Evolutionary conservation across 1,140 invertebrate genomes (phyloP).

Genomic region (Zaprionus inermis): DNA sequence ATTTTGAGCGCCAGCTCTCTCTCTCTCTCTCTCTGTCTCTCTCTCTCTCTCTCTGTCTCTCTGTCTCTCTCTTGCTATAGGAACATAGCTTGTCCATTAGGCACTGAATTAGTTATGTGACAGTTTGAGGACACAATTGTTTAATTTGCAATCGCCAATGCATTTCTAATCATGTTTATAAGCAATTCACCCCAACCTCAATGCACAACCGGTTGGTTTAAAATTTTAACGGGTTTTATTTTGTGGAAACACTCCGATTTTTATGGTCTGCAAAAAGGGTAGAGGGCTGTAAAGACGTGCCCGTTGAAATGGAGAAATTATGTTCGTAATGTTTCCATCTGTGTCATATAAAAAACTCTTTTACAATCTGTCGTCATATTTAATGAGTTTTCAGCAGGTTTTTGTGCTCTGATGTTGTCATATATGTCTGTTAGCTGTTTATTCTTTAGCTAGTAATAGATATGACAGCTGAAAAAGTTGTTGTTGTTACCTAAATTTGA

Average conservation of each 20-base stretch:
- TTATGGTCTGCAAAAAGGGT: neutral
- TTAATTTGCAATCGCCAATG: constrained; percentile 7
- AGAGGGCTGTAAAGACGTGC: neutral
- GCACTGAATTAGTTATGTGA: constrained; percentile 12
- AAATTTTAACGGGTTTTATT: neutral
- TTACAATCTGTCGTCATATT: constrained; percentile 6
- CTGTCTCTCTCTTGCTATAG: too few species aligned
- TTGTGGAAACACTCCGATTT: neutral
- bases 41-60: too few species aligned
- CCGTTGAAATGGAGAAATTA: neutral
- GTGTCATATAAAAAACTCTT: neutral
- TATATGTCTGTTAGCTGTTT: neutral
- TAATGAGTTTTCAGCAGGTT: neutral
- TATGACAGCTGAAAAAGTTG: too few species aligned
- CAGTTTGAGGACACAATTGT: constrained; percentile 2
- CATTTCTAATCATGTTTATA: constrained; percentile 2
- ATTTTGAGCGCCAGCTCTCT: too few species aligned
- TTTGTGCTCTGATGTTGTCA: neutral
- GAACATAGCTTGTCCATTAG: constrained; percentile 24
- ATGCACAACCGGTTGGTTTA: neutral
- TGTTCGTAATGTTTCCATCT: constrained; percentile 6
- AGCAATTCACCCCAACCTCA: neutral
- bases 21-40: too few species aligned
- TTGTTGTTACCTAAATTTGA: too few species aligned
- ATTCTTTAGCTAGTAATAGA: neutral